Percentiles rank a stretch among this genome's conserved stretches.
phyloP scores from a whole-genome alignment of 2,888 invertebrate species.

The Troides aeacus region DNA sequence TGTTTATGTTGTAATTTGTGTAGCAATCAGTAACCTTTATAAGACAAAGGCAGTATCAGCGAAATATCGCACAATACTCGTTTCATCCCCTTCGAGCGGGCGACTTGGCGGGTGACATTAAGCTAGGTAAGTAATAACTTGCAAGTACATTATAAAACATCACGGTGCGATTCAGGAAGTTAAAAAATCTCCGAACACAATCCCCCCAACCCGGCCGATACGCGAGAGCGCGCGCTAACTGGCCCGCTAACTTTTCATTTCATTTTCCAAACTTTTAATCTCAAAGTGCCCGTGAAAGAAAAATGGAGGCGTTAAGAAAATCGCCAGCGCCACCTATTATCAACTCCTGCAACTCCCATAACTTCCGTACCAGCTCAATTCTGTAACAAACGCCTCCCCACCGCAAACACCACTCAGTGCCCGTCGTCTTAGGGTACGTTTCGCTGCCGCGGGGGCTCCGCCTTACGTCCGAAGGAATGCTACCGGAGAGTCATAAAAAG shows the following conservation, averaged over 20 bases:
- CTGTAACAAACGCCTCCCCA: background rate
- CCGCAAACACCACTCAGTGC: constrained; percentile 25
- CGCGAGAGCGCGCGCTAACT: constrained; percentile 45
- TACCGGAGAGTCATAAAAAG: constrained; percentile 79
- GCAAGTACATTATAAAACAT: constrained; percentile 12
- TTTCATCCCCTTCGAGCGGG: no score
- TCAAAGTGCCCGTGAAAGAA: constrained; percentile 80
- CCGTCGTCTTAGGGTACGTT: background rate
- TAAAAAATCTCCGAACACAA: constrained; percentile 34
- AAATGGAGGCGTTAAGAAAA: constrained; percentile 75
- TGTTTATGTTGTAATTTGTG: no score
- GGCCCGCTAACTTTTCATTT: constrained; percentile 65
- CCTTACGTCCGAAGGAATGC: constrained; percentile 61
- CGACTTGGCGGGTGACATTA: no score
- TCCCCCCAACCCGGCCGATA: constrained; percentile 54
- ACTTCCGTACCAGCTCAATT: constrained; percentile 42
- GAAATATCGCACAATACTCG: no score
- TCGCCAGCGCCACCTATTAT: constrained; percentile 78
- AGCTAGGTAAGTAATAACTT: constrained; percentile 3
- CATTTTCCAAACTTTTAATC: constrained; percentile 79
- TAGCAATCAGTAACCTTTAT: no score
- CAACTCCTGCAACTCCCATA: constrained; percentile 63
- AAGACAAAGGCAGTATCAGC: no score
- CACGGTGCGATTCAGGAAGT: constrained; percentile 23
- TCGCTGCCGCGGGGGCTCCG: constrained; percentile 23